A percentile compares a stretch with the other conserved stretches of the same genome.
Evolutionary conservation across 2,113 vertebrate species (phyloP).

Genomic region (Entomyzon cyanotis): DNA sequence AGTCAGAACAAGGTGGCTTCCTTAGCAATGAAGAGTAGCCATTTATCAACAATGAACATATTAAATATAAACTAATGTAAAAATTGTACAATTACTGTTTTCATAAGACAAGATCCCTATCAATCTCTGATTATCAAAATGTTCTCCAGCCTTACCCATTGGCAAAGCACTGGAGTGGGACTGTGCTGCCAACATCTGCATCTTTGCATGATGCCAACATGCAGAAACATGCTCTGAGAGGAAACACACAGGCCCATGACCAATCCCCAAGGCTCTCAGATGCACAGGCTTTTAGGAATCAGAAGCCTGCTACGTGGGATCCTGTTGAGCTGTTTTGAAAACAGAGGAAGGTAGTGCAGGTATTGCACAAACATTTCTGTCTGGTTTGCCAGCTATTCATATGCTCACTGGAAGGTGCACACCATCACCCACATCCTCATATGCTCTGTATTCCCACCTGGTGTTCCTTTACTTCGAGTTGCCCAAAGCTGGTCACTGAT

Average conservation of each 20-base stretch:
- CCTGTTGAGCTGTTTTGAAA: not conserved
- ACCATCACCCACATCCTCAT: not conserved
- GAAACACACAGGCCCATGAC: not conserved
- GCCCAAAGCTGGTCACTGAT: not conserved
- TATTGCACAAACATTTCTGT: not conserved
- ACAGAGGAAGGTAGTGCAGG: not conserved
- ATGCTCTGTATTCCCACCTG: not conserved
- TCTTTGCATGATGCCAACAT: not conserved
- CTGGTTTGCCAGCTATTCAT: not conserved
- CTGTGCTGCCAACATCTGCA: not conserved
- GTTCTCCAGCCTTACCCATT: not conserved
- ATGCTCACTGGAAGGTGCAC: accelerated
- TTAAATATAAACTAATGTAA: not conserved
- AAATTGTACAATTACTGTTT: not conserved
- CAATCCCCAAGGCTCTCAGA: not conserved
- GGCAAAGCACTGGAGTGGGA: not conserved
- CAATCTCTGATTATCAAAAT: not conserved
- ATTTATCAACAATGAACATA: not conserved
- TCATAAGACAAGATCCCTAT: not conserved
- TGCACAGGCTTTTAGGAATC: not conserved
- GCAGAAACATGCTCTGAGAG: not conserved
- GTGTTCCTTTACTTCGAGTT: not conserved
- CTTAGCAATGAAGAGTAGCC: not conserved
- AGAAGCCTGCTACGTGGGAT: not conserved
- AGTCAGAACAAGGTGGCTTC: not conserved